A percentile compares a stretch with the other conserved stretches of the same genome.
phyloP scores from a whole-genome alignment of 2,113 vertebrate species.

The Dendropsophus ebraccatus region DNA sequence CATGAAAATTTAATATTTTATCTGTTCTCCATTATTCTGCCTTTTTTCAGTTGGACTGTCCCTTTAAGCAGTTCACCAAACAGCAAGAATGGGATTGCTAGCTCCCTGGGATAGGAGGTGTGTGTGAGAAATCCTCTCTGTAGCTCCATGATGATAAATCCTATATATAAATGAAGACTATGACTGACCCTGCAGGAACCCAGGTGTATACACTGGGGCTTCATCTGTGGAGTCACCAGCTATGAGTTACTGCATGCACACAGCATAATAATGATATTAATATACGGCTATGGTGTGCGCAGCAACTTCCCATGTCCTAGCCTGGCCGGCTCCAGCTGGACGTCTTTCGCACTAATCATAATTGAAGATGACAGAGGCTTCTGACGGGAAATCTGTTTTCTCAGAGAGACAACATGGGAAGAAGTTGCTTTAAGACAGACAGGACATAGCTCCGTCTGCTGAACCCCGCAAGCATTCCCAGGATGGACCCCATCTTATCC shows the following conservation, averaged over 20 bases:
- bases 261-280: slow-evolving; percentile 1
- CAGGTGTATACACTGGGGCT: slow-evolving; percentile 9
- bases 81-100: background rate
- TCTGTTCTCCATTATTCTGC: too few relatives aligned
- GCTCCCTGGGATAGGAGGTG: background rate
- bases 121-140: background rate
- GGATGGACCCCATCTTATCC: slow-evolving; percentile 6
- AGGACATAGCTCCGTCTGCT: slow-evolving; percentile 65
- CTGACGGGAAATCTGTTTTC: slow-evolving; percentile 67
- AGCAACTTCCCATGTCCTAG: slow-evolving; percentile 17
- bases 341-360: slow-evolving; percentile 65
- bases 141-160: background rate
- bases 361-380: slow-evolving; percentile 71
- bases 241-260: background rate
- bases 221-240: background rate
- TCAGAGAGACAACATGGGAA: slow-evolving; percentile 55
- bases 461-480: slow-evolving; percentile 34
- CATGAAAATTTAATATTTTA: too few relatives aligned
- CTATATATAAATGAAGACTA: background rate
- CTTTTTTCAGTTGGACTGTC: too few relatives aligned
- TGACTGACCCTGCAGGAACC: background rate
- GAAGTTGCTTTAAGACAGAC: slow-evolving; percentile 68
- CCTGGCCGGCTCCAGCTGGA: slow-evolving; percentile 68
- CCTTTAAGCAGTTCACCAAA: too few relatives aligned
- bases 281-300: background rate